A percentile compares a stretch with the other conserved stretches of the same genome.
Evolutionary conservation across 2,113 vertebrate species (phyloP).

Genomic region (Sarotherodon lohbergeri): DNA sequence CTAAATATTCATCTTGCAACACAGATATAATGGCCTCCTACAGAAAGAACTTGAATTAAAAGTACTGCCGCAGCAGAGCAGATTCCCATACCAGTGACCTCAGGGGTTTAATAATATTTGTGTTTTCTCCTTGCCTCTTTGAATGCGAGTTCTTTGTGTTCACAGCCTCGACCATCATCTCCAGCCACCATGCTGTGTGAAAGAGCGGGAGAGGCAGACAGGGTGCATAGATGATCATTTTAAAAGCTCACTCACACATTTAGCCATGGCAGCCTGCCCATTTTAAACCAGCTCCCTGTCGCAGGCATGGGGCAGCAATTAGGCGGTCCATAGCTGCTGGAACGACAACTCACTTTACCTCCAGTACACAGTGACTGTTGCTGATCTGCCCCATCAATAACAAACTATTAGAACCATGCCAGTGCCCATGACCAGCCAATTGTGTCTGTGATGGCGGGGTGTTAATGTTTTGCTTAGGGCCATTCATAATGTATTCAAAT

Average conservation of each 20-base stretch:
- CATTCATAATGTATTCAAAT: constrained; percentile 54
- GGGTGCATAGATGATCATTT: constrained; percentile 32
- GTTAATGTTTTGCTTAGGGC: constrained; percentile 44
- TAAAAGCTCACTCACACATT: constrained; percentile 45
- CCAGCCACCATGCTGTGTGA: background rate
- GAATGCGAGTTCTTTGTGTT: background rate
- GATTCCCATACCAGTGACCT: background rate
- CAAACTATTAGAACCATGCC: constrained; percentile 39
- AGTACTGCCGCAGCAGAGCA: background rate
- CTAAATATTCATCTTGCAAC: background rate
- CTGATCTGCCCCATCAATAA: constrained; percentile 50
- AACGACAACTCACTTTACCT: constrained; percentile 31
- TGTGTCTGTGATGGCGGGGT: constrained; percentile 36
- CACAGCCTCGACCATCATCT: background rate
- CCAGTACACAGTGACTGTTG: background rate
- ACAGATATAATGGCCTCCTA: background rate
- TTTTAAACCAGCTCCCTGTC: constrained; percentile 18
- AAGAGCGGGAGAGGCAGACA: constrained; percentile 8
- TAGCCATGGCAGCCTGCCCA: constrained; percentile 42
- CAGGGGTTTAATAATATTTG: constrained; percentile 1
- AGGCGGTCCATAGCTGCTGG: constrained; percentile 26
- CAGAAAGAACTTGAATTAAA: background rate
- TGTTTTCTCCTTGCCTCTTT: constrained; percentile 1
- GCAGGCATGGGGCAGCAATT: constrained; percentile 39
- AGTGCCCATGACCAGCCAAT: constrained; percentile 36